Percentiles rank a stretch among this genome's conserved stretches.
These are phyloP conservation scores for Pseudoatta argentina DNA, from an alignment of 1,140 invertebrate species.

Conservation along the genomic window DNA sequence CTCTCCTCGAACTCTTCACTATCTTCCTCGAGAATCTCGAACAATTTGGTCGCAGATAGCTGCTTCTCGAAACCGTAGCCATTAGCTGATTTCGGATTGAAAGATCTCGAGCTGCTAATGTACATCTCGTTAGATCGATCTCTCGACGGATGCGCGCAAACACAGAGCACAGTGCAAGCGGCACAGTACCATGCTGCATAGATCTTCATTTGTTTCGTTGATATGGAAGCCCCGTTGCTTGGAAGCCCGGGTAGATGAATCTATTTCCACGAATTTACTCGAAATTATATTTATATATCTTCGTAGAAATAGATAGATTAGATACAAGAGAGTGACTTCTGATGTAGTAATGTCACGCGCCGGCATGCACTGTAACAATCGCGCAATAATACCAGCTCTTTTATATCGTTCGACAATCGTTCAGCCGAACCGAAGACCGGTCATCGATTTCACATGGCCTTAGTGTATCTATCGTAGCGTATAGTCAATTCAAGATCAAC, in stretches of 20 bases:
- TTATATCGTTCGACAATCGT: conserved; percentile 77
- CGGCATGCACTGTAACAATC: conserved; percentile 76
- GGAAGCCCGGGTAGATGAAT: not conserved
- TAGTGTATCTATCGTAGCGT: conserved; percentile 32
- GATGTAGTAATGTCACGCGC: conserved; percentile 45
- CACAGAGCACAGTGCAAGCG: conserved; percentile 29
- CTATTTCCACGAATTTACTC: not conserved
- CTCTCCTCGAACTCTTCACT: conserved; percentile 7
- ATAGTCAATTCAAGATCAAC: conserved; percentile 37
- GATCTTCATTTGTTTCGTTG: not conserved
- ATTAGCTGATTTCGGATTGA: not conserved
- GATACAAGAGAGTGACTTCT: not conserved
- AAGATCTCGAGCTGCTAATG: not conserved
- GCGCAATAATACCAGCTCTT: conserved; percentile 72
- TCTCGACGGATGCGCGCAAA: not conserved
- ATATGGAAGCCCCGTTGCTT: not conserved
- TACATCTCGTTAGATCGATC: not conserved
- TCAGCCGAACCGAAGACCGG: conserved; percentile 58
- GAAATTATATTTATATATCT: not conserved
- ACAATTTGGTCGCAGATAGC: not conserved
- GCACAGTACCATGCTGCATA: not conserved
- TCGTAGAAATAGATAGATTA: not conserved
- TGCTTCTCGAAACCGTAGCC: not conserved
- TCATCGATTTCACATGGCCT: conserved; percentile 71
- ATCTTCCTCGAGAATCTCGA: not conserved